These are phyloP conservation scores for Poeciliopsis paucimaculata DNA, from an alignment of 2,797 vertebrate genomes.

Conservation along the genomic window DNA sequence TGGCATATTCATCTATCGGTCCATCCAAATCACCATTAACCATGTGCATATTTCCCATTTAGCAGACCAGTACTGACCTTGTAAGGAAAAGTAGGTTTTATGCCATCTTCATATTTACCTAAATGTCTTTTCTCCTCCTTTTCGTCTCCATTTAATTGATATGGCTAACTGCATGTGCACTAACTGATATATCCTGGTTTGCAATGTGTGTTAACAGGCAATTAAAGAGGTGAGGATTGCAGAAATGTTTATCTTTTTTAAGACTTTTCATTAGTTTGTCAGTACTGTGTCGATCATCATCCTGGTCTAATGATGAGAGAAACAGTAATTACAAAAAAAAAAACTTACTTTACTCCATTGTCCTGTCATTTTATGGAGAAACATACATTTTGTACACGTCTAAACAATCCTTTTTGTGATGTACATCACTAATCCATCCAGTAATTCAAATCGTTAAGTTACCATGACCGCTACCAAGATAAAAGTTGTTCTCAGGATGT, in stretches of 20 bases:
- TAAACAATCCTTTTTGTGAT: background rate
- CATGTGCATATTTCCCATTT: background rate
- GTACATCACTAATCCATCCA: slow-evolving; percentile 3
- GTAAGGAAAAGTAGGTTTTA: background rate
- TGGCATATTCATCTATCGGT: background rate
- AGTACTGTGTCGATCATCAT: no score
- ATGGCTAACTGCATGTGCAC: background rate
- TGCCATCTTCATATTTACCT: background rate
- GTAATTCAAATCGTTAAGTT: slow-evolving; percentile 12
- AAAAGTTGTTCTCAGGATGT: slow-evolving; percentile 49
- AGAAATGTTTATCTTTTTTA: background rate
- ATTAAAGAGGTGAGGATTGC: background rate
- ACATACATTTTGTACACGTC: background rate
- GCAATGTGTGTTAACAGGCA: background rate
- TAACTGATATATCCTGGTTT: background rate
- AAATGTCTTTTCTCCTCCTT: background rate
- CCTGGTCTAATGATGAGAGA: background rate
- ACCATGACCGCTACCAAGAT: background rate
- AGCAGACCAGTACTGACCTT: background rate
- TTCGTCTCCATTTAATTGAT: background rate
- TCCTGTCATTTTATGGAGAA: background rate
- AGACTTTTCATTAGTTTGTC: background rate
- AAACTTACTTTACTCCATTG: background rate
- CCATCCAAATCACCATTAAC: background rate
- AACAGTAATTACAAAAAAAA: background rate